Evolutionary conservation across 2,797 vertebrate genomes (phyloP).

Genomic region (Cryptoprocta ferox): DNA sequence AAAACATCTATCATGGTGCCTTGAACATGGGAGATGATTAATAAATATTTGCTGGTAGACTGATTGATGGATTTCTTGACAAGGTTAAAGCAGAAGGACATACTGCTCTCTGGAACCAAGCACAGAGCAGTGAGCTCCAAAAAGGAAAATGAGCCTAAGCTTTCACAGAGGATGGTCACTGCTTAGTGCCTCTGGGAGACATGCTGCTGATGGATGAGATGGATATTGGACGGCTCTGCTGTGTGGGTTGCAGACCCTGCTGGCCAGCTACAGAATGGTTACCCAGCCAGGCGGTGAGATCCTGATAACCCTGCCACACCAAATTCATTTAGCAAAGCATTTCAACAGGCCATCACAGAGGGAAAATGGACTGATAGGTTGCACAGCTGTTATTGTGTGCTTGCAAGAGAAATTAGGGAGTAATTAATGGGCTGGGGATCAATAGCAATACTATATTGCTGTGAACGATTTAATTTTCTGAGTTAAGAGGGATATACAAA

Average conservation of each 20-base stretch:
- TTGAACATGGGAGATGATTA: conserved; percentile 52
- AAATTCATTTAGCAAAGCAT: conserved; percentile 45
- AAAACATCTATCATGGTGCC: conserved; percentile 19
- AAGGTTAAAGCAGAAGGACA: conserved; percentile 63
- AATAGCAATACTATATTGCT: conserved; percentile 23
- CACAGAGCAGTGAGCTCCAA: not conserved
- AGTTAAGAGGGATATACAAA: conserved; percentile 15
- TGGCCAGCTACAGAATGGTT: not conserved
- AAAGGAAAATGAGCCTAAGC: conserved; percentile 37
- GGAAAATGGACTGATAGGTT: not conserved
- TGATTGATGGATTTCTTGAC: conserved; percentile 53
- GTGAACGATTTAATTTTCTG: conserved; percentile 50
- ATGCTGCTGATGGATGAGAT: not conserved
- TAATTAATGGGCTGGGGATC: conserved; percentile 53
- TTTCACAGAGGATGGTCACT: not conserved
- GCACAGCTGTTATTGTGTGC: conserved; percentile 52
- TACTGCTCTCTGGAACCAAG: conserved; percentile 2
- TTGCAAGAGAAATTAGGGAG: conserved; percentile 60
- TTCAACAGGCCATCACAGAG: not conserved
- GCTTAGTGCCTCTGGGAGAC: not conserved
- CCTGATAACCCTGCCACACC: not conserved
- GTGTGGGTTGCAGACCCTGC: not conserved
- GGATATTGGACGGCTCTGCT: not conserved
- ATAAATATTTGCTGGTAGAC: conserved; percentile 44
- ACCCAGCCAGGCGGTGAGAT: not conserved